These are phyloP conservation scores for Heptranchias perlo DNA, from an alignment of 2,113 vertebrate genomes.

Conservation along the genomic window DNA sequence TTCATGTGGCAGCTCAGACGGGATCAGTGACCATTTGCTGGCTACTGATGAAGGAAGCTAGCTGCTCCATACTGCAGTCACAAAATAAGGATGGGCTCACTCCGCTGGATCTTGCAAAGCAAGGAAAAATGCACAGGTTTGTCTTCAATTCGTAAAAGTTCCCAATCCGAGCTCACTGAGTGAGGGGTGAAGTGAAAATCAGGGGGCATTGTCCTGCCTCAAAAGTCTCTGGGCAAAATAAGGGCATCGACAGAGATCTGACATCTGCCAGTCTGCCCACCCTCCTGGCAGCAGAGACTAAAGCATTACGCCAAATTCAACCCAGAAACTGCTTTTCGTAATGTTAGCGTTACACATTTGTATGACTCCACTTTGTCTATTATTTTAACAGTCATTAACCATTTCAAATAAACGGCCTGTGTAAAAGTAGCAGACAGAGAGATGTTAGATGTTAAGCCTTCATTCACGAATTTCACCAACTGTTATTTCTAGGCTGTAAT, in stretches of 20 bases:
- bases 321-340: not conserved
- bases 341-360: not conserved
- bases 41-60: slow-evolving; percentile 59
- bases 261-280: not conserved
- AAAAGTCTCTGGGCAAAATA: not conserved
- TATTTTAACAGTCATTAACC: not conserved
- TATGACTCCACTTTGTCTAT: not conserved
- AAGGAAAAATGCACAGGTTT: slow-evolving; percentile 64
- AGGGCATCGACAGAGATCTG: not conserved
- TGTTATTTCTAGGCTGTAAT: not conserved
- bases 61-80: slow-evolving; percentile 55
- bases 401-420: not conserved
- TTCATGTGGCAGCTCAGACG: slow-evolving; percentile 64
- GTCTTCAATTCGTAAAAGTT: not conserved
- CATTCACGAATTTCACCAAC: not conserved
- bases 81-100: slow-evolving; percentile 57
- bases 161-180: not conserved
- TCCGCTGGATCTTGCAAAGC: slow-evolving; percentile 61
- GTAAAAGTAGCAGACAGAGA: not conserved
- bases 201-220: not conserved
- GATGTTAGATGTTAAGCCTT: not conserved
- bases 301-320: too few relatives aligned
- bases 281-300: not conserved
- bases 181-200: not conserved
- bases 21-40: slow-evolving; percentile 63